Conservation (phyloP, 2,888 invertebrate species). For the Stegana nigrithorax region DNA sequence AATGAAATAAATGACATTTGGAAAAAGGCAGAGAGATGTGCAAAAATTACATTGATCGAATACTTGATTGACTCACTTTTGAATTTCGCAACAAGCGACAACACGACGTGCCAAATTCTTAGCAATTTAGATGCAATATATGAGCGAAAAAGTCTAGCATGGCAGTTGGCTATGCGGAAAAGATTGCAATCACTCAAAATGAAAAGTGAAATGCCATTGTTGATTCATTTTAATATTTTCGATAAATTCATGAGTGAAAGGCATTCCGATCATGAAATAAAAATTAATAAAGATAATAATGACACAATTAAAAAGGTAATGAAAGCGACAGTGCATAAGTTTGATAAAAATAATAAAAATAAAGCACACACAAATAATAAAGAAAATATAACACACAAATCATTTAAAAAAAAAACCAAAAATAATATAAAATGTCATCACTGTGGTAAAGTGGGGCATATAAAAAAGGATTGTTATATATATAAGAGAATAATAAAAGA, state of each 20-base stretch:
- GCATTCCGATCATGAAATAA: conserved; percentile 33
- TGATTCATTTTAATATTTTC: conserved; percentile 32
- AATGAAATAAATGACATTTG: conserved; percentile 18
- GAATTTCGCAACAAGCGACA: conserved; percentile 24
- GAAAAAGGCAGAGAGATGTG: conserved; percentile 24
- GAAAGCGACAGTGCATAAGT: conserved; percentile 22
- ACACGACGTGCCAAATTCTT: conserved; percentile 28
- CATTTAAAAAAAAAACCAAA: conserved; percentile 3
- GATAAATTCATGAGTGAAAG: conserved; percentile 29
- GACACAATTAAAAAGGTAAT: conserved; percentile 48
- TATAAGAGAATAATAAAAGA: background rate
- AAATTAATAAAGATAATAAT: conserved; percentile 25
- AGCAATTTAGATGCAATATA: conserved; percentile 28
- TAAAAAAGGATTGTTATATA: conserved; percentile 46
- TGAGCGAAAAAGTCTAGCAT: conserved; percentile 30
- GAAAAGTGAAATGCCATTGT: conserved; percentile 23
- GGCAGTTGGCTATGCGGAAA: conserved; percentile 28
- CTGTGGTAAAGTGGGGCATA: conserved; percentile 52
- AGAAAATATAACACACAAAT: conserved; percentile 1
- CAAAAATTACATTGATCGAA: conserved; percentile 29
- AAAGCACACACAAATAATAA: no score
- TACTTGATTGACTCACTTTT: conserved; percentile 32
- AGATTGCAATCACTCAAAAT: conserved; percentile 27
- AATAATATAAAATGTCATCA: conserved; percentile 42
- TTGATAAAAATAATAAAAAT: conserved; percentile 6